Base-by-base conservation (phyloP, 2,113 vertebrate species). In the Lates calcarifer region DNA sequence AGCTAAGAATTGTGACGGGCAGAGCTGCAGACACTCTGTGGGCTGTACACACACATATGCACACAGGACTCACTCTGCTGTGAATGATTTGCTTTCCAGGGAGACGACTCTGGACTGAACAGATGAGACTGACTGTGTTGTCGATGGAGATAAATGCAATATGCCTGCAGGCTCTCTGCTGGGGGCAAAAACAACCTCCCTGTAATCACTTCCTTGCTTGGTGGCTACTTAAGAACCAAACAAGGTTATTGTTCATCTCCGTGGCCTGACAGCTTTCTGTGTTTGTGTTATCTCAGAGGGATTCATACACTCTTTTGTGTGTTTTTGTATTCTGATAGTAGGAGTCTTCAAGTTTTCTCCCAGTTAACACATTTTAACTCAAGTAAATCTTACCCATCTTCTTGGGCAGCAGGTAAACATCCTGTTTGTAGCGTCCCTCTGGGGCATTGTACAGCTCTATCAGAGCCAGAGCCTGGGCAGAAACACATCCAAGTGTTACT, bases 371-470 rank as follows among this genome's bases (percentile, higher is more conserved):
- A 31, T 12, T 41, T 28, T 24, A 78, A 39, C 2, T 8, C 0
- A 29, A 28, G 37, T 72, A 39, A 60, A 43, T 74, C 95, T 95
- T 94, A 98, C 97, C 97, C 97, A 98, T 98, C 91, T 98, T 98
- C 90, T 98, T 98, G n/a, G 97, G 97, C 90, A 98, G 94, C 88
- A 98, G 91, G 93, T 98, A 98, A 57, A 98, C 97, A 29, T 98
- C 97, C 84, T 98, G 97, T 81, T 98, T 98, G 95, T 98, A 98
- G 85, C 97, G 97, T 74, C 97, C 97, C 81, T 98, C 97, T 0
- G 97, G 97, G 62, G 97, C 97, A 6, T 98, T 98, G 94, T 98
- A 98, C 12, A 98, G 95, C 90, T 98, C 97, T 94, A 98, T 98
- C 95, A 98, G 90, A 78, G 97, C 97, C 75, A 98, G 91, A 53